Percentiles rank a stretch among this genome's conserved stretches.
Conservation (phyloP, 2,888 invertebrate species). For the Alsophila aescularia region DNA sequence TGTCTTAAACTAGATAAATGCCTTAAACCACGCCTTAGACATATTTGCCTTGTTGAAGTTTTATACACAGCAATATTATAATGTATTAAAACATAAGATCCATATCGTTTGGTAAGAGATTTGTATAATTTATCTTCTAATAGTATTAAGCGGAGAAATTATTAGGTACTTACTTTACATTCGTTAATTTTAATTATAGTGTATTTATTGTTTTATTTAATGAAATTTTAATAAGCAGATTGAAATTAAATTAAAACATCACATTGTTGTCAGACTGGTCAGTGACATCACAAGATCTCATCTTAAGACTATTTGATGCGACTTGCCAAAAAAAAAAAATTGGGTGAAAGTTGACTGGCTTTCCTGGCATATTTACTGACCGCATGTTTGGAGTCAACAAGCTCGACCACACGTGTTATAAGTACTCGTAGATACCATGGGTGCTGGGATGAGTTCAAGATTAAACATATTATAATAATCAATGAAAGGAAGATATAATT, state of each 20-base stretch:
- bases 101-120: constrained; percentile 10
- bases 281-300: constrained; percentile 77
- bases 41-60: not conserved
- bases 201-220: constrained; percentile 51
- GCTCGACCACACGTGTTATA: too few relatives aligned
- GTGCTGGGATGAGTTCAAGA: too few relatives aligned
- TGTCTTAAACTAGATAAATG: too few relatives aligned
- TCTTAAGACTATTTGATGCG: constrained; percentile 64
- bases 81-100: not conserved
- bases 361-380: not conserved
- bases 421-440: too few relatives aligned
- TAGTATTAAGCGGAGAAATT: constrained; percentile 32
- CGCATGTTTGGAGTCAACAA: too few relatives aligned
- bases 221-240: constrained; percentile 44
- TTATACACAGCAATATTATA: constrained; percentile 3
- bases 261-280: constrained; percentile 59
- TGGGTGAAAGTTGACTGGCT: too few relatives aligned
- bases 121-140: constrained; percentile 3
- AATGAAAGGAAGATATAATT: too few relatives aligned
- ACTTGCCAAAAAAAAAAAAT: constrained; percentile 74
- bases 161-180: constrained; percentile 27
- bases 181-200: constrained; percentile 35
- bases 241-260: constrained; percentile 29
- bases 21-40: not conserved
- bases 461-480: too few relatives aligned